phyloP scores from a whole-genome alignment of 2,888 invertebrate genomes.

The Ommatoiulus sabulosus region DNA sequence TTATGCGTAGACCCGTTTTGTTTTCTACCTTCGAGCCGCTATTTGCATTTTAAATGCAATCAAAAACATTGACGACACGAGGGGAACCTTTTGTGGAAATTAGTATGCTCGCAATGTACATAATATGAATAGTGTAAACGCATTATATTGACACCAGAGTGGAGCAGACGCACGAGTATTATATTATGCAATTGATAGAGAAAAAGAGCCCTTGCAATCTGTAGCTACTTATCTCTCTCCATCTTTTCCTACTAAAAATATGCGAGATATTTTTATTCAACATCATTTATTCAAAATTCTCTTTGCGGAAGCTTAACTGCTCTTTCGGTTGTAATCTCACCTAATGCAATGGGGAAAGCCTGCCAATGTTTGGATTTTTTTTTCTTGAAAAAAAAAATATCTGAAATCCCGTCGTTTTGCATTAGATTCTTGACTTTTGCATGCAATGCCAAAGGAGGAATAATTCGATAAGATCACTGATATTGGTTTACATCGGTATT shows the following conservation, averaged over 20 bases:
- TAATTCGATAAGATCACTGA: too few species aligned
- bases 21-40: not conserved
- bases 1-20: not conserved
- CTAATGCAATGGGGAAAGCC: not conserved
- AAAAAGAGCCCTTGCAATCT: not conserved
- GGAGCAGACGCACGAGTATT: not conserved
- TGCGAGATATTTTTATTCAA: not conserved
- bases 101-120: slow-evolving; percentile 5
- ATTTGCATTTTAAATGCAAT: slow-evolving; percentile 56
- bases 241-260: not conserved
- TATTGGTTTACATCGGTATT: too few species aligned
- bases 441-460: too few species aligned
- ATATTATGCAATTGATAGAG: not conserved
- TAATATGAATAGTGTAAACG: not conserved
- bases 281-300: not conserved
- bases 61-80: slow-evolving; percentile 20
- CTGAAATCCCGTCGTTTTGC: not conserved
- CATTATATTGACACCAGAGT: not conserved
- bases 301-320: not conserved
- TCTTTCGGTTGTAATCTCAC: not conserved
- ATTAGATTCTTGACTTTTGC: too few species aligned
- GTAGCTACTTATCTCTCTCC: not conserved
- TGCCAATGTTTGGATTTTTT: slow-evolving; percentile 19
- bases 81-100: slow-evolving; percentile 45
- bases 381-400: not conserved